Evolutionary conservation across 2,797 vertebrate species (phyloP).

Genomic region (Ispidina picta): DNA sequence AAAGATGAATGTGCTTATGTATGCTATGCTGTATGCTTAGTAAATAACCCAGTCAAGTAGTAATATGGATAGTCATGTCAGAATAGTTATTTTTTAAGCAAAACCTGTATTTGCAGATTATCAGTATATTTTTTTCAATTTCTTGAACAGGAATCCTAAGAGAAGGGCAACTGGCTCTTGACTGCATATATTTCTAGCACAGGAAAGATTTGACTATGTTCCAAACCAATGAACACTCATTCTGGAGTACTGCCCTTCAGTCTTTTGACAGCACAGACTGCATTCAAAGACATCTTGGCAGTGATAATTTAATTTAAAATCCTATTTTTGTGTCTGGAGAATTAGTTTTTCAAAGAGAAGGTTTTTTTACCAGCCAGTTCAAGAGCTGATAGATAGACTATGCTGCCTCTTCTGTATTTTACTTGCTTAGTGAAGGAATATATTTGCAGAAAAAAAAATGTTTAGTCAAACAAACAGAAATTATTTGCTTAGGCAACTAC

Average conservation of each 20-base stretch:
- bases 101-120: neutral
- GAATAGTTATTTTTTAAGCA: neutral
- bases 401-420: neutral
- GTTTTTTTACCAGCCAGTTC: neutral
- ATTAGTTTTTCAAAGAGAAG: neutral
- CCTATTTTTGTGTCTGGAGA: neutral
- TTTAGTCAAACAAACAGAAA: neutral
- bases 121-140: neutral
- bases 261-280: constrained; percentile 1
- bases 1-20: fast-evolving
- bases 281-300: neutral
- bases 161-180: neutral
- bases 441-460: neutral
- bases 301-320: neutral
- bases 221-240: neutral
- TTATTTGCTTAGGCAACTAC: neutral
- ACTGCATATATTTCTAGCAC: neutral
- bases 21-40: neutral
- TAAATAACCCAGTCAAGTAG: neutral
- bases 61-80: neutral
- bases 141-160: neutral
- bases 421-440: neutral
- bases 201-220: neutral
- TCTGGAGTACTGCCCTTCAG: constrained; percentile 13
- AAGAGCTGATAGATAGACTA: neutral